Conservation (phyloP, 2,113 vertebrate species). For the zebrafish (Danio rerio) region GRCz12tu NC_133184.1:36920501-36921000, state of each 20-base stretch:
- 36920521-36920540: neutral
- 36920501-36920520: neutral
- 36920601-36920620: neutral
- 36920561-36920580: neutral
- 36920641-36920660: conserved; percentile 94
- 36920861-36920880: neutral
- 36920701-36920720: conserved; percentile 95
- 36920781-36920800: neutral
- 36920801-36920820: neutral
- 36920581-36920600: neutral
- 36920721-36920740: conserved; percentile 85
- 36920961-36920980: neutral
- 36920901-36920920: neutral
- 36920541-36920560: neutral
- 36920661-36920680: conserved; percentile 91
- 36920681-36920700: conserved; percentile 94
- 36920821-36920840: neutral
- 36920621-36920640: conserved; percentile 87
- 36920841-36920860: neutral
- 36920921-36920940: neutral
- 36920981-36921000: neutral
- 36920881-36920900: neutral
- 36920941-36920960: neutral
- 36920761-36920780: neutral
- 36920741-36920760: neutral